phyloP scores from a whole-genome alignment of 2,888 invertebrate genomes.

The Operophtera brumata region DNA sequence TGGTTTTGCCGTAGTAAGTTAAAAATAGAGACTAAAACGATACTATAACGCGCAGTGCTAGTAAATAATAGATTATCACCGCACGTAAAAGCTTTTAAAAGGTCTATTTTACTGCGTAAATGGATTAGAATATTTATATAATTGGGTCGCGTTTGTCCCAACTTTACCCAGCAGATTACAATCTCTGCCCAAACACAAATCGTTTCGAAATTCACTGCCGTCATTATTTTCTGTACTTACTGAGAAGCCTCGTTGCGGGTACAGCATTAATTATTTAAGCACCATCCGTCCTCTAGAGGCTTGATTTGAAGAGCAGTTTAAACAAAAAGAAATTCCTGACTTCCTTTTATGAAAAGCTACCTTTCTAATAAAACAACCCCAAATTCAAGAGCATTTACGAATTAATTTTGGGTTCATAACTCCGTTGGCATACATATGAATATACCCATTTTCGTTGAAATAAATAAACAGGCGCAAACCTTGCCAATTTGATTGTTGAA shows the following conservation, averaged over 20 bases:
- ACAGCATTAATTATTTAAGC: slow-evolving; percentile 60
- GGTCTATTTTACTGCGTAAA: slow-evolving; percentile 1
- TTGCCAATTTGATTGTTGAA: slow-evolving; percentile 78
- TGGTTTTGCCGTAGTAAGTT: too few species aligned
- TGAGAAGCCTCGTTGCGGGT: slow-evolving; percentile 45
- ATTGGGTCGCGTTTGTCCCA: slow-evolving; percentile 33
- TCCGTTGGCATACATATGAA: slow-evolving; percentile 46
- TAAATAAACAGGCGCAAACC: slow-evolving; percentile 74
- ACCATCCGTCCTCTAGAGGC: slow-evolving; percentile 39
- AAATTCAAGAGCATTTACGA: slow-evolving; percentile 21
- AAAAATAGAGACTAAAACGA: not conserved
- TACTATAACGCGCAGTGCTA: not conserved
- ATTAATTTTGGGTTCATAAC: slow-evolving; percentile 41
- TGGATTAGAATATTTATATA: slow-evolving; percentile 4
- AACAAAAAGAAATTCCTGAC: slow-evolving; percentile 42
- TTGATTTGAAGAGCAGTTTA: slow-evolving; percentile 51
- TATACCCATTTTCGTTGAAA: slow-evolving; percentile 62
- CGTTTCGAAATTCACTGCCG: slow-evolving; percentile 54
- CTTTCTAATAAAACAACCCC: slow-evolving; percentile 19
- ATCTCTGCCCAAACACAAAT: slow-evolving; percentile 48
- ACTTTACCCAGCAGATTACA: slow-evolving; percentile 34
- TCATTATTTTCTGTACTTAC: slow-evolving; percentile 48
- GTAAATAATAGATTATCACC: slow-evolving; percentile 1
- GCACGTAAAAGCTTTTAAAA: slow-evolving; percentile 6
- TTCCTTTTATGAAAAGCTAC: slow-evolving; percentile 21